Percentiles rank a stretch among this genome's conserved stretches.
These are phyloP conservation scores for Sycophaga agraensis DNA, from an alignment of 1,140 invertebrate species.

Conservation along the genomic window DNA sequence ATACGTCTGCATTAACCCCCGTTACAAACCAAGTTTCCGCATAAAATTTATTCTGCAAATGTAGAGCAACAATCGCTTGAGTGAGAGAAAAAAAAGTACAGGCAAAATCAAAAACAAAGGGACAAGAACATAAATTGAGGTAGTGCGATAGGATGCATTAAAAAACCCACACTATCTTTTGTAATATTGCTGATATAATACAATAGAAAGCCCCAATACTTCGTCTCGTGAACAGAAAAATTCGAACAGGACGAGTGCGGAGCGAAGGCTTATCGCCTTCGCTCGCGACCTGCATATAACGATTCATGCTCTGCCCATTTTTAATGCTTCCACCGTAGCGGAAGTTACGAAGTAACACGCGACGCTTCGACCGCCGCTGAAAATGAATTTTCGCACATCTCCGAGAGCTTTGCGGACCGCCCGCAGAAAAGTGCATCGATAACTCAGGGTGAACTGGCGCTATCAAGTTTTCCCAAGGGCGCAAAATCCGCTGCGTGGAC, in stretches of 20 bases:
- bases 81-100: too few species aligned
- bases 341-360: constrained; percentile 28
- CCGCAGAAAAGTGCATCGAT: constrained; percentile 25
- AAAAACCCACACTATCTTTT: too few species aligned
- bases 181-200: background rate
- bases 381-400: constrained; percentile 26
- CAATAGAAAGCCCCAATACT: background rate
- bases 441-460: constrained; percentile 25
- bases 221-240: background rate
- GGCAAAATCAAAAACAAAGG: too few species aligned
- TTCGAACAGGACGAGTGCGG: background rate
- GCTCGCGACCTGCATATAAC: too few species aligned
- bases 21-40: too few species aligned
- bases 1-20: too few species aligned
- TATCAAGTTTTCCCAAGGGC: constrained; percentile 30
- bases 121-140: too few species aligned
- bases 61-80: too few species aligned
- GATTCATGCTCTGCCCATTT: too few species aligned
- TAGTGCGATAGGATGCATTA: too few species aligned
- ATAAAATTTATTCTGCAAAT: too few species aligned
- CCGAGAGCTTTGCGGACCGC: constrained; percentile 25
- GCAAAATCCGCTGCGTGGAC: constrained; percentile 16
- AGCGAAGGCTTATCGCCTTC: too few species aligned
- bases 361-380: constrained; percentile 9
- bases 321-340: background rate